These are phyloP conservation scores for Drosophila melanogaster DNA, from an alignment of 1,140 invertebrate genomes.

Conservation along the genomic window DNA sequence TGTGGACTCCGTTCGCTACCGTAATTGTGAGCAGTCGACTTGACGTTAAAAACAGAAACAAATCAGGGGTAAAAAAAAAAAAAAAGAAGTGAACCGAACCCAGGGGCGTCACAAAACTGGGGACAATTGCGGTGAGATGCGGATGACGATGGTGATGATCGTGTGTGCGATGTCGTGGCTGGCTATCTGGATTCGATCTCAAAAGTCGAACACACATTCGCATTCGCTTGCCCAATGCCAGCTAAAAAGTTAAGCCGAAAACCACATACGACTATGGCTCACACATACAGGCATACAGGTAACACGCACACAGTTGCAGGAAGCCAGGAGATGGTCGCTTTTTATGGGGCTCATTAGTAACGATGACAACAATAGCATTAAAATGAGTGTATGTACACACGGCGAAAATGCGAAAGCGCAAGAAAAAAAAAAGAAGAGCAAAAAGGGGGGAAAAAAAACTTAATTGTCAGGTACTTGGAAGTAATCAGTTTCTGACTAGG, in stretches of 20 bases:
- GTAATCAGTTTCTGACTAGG: background rate
- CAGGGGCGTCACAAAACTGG: slow-evolving; percentile 29
- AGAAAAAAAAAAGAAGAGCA: background rate
- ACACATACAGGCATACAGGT: background rate
- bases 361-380: slow-evolving; percentile 67
- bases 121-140: slow-evolving; percentile 52
- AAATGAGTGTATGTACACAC: slow-evolving; percentile 59
- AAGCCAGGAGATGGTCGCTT: slow-evolving; percentile 28
- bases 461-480: slow-evolving; percentile 14
- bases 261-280: slow-evolving; percentile 4
- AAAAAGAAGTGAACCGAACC: background rate
- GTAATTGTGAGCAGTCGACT: slow-evolving; percentile 62
- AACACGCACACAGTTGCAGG: background rate
- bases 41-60: background rate
- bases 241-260: background rate
- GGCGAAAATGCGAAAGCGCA: background rate
- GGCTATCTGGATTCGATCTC: slow-evolving; percentile 75
- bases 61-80: background rate
- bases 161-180: slow-evolving; percentile 46
- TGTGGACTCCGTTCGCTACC: slow-evolving; percentile 51
- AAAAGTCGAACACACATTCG: slow-evolving; percentile 55
- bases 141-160: slow-evolving; percentile 27
- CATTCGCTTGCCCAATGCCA: slow-evolving; percentile 50
- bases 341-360: slow-evolving; percentile 68
- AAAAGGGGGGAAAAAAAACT: background rate